A percentile compares a stretch with the other conserved stretches of the same genome.
Conservation (phyloP, 2,888 invertebrate species). For the Rhamnusium bicolor region DNA sequence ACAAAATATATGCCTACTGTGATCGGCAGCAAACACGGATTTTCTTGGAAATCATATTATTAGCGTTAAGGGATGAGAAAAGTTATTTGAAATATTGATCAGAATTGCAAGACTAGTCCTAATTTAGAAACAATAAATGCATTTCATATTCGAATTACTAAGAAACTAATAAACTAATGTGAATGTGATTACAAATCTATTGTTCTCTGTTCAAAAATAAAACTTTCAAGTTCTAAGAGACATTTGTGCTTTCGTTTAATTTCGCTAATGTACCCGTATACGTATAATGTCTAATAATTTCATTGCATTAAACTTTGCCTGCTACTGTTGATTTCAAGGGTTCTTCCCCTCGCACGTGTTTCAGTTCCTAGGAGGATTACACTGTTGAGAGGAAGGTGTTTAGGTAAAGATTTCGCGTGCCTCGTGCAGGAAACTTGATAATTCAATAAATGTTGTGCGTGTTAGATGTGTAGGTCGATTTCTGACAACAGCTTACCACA, state of each 20-base stretch:
- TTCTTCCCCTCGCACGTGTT: neutral
- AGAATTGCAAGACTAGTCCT: no score
- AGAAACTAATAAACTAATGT: no score
- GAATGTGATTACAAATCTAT: no score
- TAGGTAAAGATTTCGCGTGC: constrained; percentile 16
- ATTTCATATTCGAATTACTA: no score
- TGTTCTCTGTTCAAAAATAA: neutral
- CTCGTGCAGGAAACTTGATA: constrained; percentile 1
- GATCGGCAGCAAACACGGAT: no score
- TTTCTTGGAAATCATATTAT: no score
- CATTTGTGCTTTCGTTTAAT: constrained; percentile 16
- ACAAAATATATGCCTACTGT: no score
- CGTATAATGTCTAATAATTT: constrained; percentile 35
- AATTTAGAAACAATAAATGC: no score
- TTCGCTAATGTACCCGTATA: constrained; percentile 28
- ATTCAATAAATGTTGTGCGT: constrained; percentile 20
- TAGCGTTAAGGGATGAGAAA: no score
- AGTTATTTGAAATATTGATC: no score
- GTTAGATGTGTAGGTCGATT: constrained; percentile 6
- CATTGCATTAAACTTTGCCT: constrained; percentile 36
- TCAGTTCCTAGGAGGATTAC: constrained; percentile 24
- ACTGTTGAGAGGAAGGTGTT: constrained; percentile 6
- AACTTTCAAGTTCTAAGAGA: neutral
- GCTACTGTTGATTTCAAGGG: constrained; percentile 14
- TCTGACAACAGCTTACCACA: neutral